Evolutionary conservation across 2,888 invertebrate genomes (phyloP).

Genomic region (Agrotis ipsilon): DNA sequence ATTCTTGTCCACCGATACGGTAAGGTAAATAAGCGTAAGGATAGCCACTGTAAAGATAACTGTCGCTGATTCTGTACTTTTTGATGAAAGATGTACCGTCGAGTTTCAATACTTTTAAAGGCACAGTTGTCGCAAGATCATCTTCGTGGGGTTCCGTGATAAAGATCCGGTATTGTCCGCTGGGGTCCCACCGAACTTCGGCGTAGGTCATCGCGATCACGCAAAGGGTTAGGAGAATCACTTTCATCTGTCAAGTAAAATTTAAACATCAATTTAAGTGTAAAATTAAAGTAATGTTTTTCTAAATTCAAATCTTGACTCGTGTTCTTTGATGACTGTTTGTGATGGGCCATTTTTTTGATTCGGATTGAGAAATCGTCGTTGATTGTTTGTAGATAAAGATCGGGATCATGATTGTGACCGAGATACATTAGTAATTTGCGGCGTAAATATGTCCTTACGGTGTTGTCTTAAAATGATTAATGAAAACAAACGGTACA

Average conservation of each 20-base stretch:
- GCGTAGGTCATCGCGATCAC: slow-evolving; percentile 56
- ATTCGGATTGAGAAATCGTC: too few relatives aligned
- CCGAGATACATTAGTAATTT: too few relatives aligned
- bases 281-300: too few relatives aligned
- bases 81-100: background rate
- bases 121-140: background rate
- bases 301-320: too few relatives aligned
- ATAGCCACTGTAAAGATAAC: background rate
- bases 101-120: background rate
- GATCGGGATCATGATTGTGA: too few relatives aligned
- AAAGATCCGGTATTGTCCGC: slow-evolving; percentile 57
- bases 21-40: slow-evolving; percentile 4
- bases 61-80: slow-evolving; percentile 4
- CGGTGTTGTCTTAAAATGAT: background rate
- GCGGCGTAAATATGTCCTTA: background rate
- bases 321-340: too few relatives aligned
- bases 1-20: background rate
- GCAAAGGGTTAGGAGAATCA: slow-evolving; percentile 53
- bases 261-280: background rate
- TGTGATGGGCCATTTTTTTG: too few relatives aligned
- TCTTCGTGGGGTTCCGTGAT: slow-evolving; percentile 19
- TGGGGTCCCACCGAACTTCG: slow-evolving; percentile 62
- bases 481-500: too few relatives aligned
- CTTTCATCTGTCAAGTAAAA: slow-evolving; percentile 68
- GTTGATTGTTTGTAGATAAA: too few relatives aligned